A percentile compares a stretch with the other conserved stretches of the same genome.
These are phyloP conservation scores for Henricia sp. DNA, from an alignment of 53 echinoderm and acorn worm genomes.

Conservation along the genomic window DNA sequence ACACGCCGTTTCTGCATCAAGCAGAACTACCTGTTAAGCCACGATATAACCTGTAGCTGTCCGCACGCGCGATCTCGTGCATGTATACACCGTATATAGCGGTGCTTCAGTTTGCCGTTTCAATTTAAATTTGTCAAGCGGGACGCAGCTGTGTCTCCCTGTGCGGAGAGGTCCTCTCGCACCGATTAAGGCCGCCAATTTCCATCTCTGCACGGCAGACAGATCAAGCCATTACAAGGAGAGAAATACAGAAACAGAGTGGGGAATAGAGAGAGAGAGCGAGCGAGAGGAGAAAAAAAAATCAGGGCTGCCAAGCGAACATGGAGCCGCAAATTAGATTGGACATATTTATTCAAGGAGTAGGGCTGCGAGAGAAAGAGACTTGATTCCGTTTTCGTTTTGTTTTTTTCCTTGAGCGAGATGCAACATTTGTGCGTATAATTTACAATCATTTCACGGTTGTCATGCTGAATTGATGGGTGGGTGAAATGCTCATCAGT, in stretches of 20 bases:
- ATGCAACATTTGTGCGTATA: neutral
- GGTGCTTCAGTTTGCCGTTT: conserved; percentile 54
- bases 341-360: conserved; percentile 58
- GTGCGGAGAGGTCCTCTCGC: conserved; percentile 29
- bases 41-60: conserved; percentile 59
- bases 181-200: conserved; percentile 56
- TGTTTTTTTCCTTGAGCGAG: neutral
- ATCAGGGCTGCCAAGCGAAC: conserved; percentile 58
- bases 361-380: conserved; percentile 42
- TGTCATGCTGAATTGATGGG: conserved; percentile 16
- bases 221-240: too few species aligned
- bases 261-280: too few species aligned
- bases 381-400: conserved; percentile 13
- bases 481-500: conserved; percentile 6
- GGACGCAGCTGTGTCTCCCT: conserved; percentile 46
- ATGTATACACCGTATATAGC: too few species aligned
- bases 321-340: conserved; percentile 52
- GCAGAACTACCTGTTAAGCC: conserved; percentile 59
- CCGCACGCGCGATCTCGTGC: conserved; percentile 36
- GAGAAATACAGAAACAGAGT: too few species aligned
- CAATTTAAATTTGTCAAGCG: conserved; percentile 62
- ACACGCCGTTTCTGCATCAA: neutral
- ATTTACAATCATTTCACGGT: conserved; percentile 47
- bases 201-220: conserved; percentile 5
- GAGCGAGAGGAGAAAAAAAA: neutral